These are phyloP conservation scores for Teleogryllus oceanicus DNA, from an alignment of 2,888 invertebrate genomes.

Conservation along the genomic window DNA sequence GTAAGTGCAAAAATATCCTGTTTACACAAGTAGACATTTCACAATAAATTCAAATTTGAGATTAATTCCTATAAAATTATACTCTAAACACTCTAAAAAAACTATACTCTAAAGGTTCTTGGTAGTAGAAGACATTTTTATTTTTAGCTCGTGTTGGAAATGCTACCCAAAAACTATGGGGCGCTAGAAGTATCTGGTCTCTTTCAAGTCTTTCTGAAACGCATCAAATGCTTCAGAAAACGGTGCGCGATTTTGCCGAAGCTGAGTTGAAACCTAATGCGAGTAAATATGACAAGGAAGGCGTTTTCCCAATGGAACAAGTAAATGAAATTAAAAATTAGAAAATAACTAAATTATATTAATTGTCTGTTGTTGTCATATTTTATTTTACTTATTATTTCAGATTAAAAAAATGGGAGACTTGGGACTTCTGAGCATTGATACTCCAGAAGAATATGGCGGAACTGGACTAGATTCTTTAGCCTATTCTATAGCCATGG, in stretches of 20 bases:
- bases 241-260: conserved; percentile 88
- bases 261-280: conserved; percentile 85
- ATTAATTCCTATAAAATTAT: no score
- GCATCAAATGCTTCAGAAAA: conserved; percentile 86
- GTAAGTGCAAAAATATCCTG: no score
- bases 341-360: background rate
- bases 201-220: conserved; percentile 67
- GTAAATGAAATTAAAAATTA: conserved; percentile 37
- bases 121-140: no score
- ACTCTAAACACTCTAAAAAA: no score
- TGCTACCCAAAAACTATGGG: background rate
- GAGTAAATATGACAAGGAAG: conserved; percentile 76
- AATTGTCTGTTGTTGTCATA: background rate
- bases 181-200: background rate
- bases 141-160: no score
- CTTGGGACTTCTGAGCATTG: conserved; percentile 67
- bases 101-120: no score
- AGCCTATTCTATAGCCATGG: conserved; percentile 69
- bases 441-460: conserved; percentile 61
- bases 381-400: conserved; percentile 31
- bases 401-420: conserved; percentile 67
- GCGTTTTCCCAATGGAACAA: conserved; percentile 72
- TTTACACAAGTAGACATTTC: no score
- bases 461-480: conserved; percentile 68
- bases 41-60: no score